Base-by-base conservation (phyloP, 1,140 invertebrate genomes). In the Ridgeia piscesae region DNA sequence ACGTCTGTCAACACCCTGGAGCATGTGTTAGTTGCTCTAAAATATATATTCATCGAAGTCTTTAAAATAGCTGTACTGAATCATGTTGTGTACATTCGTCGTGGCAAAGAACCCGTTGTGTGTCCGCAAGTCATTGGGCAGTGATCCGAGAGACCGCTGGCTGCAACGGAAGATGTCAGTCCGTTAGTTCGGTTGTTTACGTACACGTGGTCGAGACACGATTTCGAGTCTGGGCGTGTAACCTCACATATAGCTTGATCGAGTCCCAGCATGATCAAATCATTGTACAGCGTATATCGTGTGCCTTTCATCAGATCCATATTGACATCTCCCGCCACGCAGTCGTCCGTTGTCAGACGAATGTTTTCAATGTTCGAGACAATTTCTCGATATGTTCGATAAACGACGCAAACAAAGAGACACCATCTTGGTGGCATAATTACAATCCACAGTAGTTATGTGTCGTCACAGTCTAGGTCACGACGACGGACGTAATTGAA, bases 341-440 rank as follows among this genome's bases (percentile, higher is more conserved):
- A 89, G 88, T 6, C 88, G 88, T 89, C 88, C 88, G 88, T 89
- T 89, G 88, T 89, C 88, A 89, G 88, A 89, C 88, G 88, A 4
- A 17, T 17, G 88, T 89, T 89, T 89, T 89, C 88, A 89, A 89
- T 89, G 17, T 89, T 89, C 88, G 88, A 89, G n/a, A 89, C 88
- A 89, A 89, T 89, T 89, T 89, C n/a, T 89, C 88, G 88, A 17
- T 89, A 4, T 89, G 88, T 89, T 89, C 88, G 88, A 89, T 89
- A 89, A 89, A 89, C 17, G 34, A 89, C 4, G 17, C 88, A n/a
- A 89, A 89, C 88, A 89, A 89, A 17, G 34, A 89, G 17, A 89
- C 4, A 89, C 88, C 88, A 89, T 89, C 88, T 89, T 6, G 88
- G 88, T 89, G 88, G 88, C 88, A 89, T 89, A 89, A 89, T 34